These are phyloP conservation scores for Chaetoderma sp. DNA, from an alignment of 2,888 invertebrate genomes.

Conservation along the genomic window DNA sequence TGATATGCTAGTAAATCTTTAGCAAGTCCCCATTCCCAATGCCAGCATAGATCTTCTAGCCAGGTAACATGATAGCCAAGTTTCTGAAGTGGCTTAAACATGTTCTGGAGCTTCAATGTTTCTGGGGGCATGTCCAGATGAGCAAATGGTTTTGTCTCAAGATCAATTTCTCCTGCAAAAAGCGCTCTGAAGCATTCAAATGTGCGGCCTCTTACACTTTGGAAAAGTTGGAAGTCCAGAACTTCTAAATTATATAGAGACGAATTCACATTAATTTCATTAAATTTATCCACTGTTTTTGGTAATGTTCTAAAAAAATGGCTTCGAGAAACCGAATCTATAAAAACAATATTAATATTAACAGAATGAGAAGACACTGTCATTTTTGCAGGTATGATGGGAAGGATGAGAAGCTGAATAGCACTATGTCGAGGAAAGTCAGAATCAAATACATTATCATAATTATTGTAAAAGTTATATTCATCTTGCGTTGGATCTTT, in stretches of 20 bases:
- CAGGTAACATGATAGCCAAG: constrained; percentile 48
- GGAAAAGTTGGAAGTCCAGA: constrained; percentile 53
- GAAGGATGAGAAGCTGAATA: too few species aligned
- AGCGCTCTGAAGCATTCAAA: constrained; percentile 53
- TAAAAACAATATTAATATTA: constrained; percentile 50
- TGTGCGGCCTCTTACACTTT: constrained; percentile 51
- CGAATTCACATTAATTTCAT: constrained; percentile 20
- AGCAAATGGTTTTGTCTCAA: constrained; percentile 46
- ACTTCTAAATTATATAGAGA: constrained; percentile 28
- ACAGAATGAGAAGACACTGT: too few species aligned
- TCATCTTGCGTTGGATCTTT: too few species aligned
- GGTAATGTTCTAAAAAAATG: constrained; percentile 54
- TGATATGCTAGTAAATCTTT: constrained; percentile 52
- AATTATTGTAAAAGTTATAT: too few species aligned
- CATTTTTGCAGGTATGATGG: too few species aligned
- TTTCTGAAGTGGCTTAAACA: constrained; percentile 39
- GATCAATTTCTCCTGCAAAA: constrained; percentile 48
- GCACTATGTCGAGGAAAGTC: too few species aligned
- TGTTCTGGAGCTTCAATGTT: constrained; percentile 36
- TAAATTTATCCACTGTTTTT: constrained; percentile 39
- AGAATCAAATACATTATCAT: too few species aligned
- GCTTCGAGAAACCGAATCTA: constrained; percentile 54
- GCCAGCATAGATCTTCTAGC: constrained; percentile 56
- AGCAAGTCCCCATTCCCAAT: constrained; percentile 56
- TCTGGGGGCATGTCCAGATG: constrained; percentile 42